A percentile compares a stretch with the other conserved stretches of the same genome.
These are phyloP conservation scores for Drosophila parabipectinata DNA, from an alignment of 1,140 invertebrate genomes.

Conservation along the genomic window DNA sequence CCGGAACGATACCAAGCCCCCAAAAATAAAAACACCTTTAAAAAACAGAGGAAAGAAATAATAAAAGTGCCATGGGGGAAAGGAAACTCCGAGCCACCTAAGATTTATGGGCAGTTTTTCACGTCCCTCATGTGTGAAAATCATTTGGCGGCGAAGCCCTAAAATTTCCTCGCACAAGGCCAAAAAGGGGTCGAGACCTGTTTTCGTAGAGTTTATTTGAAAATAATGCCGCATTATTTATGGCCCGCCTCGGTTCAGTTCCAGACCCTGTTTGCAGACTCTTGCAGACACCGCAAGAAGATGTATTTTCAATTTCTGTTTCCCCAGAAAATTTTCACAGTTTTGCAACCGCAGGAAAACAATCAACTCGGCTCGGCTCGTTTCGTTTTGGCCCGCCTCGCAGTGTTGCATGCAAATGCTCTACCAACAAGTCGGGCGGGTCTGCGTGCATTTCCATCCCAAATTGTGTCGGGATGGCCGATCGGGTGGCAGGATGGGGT, in stretches of 20 bases:
- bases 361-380: constrained; percentile 54
- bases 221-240: constrained; percentile 81
- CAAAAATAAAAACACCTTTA: constrained; percentile 25
- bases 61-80: constrained; percentile 11
- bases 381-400: constrained; percentile 30
- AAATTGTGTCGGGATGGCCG: constrained; percentile 37
- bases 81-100: constrained; percentile 14
- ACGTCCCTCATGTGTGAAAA: constrained; percentile 80
- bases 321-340: constrained; percentile 55
- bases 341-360: constrained; percentile 72
- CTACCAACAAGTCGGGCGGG: constrained; percentile 53
- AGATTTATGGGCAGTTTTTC: constrained; percentile 78
- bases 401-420: constrained; percentile 71
- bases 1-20: constrained; percentile 3
- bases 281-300: constrained; percentile 26
- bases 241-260: constrained; percentile 52
- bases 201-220: constrained; percentile 74
- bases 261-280: constrained; percentile 19
- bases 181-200: constrained; percentile 7
- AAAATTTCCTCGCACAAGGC: constrained; percentile 4
- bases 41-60: constrained; percentile 14
- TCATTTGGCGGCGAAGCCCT: constrained; percentile 65
- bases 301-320: constrained; percentile 70
- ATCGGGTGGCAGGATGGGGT: neutral
- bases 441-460: constrained; percentile 37